phyloP scores from a whole-genome alignment of 2,113 vertebrate genomes.

The Rhizomys pruinosus region DNA sequence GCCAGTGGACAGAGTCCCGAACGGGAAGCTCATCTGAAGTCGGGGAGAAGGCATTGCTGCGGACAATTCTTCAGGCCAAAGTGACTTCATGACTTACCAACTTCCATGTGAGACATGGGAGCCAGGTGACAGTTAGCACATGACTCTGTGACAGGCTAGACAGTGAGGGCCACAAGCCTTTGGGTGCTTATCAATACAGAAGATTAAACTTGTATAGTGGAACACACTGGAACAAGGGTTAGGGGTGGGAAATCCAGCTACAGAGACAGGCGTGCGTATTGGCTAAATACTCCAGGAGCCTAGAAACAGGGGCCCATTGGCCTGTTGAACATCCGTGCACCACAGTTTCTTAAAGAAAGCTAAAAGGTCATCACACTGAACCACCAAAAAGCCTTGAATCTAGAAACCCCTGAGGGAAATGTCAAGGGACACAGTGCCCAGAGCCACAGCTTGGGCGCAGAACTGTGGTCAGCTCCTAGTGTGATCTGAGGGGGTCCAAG shows the following conservation, averaged over 20 bases:
- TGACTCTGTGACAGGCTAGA: background rate
- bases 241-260: background rate
- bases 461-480: background rate
- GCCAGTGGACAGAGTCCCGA: background rate
- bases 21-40: background rate
- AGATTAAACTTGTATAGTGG: background rate
- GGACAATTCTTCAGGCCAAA: background rate
- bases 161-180: background rate
- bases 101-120: background rate
- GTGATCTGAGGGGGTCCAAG: background rate
- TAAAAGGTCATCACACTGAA: slow-evolving; percentile 6
- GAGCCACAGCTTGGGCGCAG: background rate
- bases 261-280: background rate
- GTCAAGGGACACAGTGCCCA: background rate
- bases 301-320: background rate
- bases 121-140: background rate
- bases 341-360: background rate
- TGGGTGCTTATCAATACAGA: background rate
- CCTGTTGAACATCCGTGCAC: background rate
- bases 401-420: slow-evolving; percentile 33
- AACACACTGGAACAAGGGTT: background rate
- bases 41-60: background rate
- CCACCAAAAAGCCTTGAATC: slow-evolving; percentile 18
- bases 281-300: background rate
- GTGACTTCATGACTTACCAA: background rate